Conservation (phyloP, 2,888 invertebrate genomes). For the Drosophila rellima region DNA sequence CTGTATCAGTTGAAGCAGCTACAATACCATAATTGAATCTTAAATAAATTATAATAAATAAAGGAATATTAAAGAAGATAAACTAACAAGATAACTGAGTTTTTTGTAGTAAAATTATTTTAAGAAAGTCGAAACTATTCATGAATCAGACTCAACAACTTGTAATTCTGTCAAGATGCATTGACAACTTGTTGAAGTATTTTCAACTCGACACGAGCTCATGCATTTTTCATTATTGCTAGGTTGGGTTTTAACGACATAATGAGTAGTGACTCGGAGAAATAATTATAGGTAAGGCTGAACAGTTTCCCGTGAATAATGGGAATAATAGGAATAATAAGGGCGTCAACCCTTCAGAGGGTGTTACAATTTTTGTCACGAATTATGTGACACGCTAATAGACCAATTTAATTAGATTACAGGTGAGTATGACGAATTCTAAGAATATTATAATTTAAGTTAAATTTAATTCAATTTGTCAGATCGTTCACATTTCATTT, state of each 20-base stretch:
- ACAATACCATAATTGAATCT: background rate
- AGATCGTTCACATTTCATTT: background rate
- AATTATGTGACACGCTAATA: background rate
- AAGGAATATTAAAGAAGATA: background rate
- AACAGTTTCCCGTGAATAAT: background rate
- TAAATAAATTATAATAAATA: background rate
- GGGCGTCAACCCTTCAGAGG: background rate
- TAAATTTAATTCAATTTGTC: background rate
- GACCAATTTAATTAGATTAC: background rate
- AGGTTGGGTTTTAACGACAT: slow-evolving; percentile 1
- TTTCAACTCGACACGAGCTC: background rate
- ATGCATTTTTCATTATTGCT: background rate
- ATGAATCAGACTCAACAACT: background rate
- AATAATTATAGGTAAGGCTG: background rate
- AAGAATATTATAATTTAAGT: background rate
- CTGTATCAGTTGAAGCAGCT: background rate
- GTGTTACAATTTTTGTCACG: background rate
- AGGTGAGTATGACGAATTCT: background rate
- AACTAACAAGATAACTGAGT: background rate
- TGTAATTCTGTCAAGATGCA: background rate
- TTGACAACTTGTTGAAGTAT: background rate
- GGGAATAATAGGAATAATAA: background rate
- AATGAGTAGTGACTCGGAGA: background rate
- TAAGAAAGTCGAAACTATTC: background rate
- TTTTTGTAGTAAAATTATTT: background rate